phyloP scores from a whole-genome alignment of 2,113 vertebrate species.

The Numida meleagris region DNA sequence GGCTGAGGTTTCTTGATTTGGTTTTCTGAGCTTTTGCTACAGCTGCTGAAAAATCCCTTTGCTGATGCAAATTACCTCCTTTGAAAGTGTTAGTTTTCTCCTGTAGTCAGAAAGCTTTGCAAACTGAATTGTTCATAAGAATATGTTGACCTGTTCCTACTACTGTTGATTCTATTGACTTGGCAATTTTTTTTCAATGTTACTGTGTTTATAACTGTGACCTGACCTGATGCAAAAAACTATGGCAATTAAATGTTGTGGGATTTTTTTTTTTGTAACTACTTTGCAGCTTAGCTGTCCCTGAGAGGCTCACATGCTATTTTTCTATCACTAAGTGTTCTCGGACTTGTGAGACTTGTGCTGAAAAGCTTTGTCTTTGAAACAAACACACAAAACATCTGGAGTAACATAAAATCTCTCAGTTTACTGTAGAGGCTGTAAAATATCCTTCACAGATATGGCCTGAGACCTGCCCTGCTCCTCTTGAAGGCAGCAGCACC shows the following conservation, averaged over 20 bases:
- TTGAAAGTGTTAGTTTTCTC: not conserved
- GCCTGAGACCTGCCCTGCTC: not conserved
- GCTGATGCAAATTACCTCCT: not conserved
- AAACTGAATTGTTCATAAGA: not conserved
- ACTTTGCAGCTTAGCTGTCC: accelerated
- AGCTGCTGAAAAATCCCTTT: not conserved
- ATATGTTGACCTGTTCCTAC: accelerated
- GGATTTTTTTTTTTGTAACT: not conserved
- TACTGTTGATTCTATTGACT: accelerated
- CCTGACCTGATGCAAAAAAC: not conserved
- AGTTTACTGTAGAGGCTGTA: accelerated
- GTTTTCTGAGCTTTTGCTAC: accelerated
- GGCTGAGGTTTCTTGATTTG: accelerated
- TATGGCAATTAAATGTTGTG: too few species aligned
- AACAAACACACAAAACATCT: accelerated
- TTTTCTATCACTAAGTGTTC: accelerated
- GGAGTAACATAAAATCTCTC: not conserved
- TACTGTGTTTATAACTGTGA: not conserved
- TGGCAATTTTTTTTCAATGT: too few species aligned
- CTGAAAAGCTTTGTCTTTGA: not conserved
- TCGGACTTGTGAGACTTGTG: accelerated
- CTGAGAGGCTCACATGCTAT: accelerated
- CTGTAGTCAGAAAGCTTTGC: accelerated
- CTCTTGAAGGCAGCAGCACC: not conserved
- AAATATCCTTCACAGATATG: accelerated